Percentiles rank a stretch among this genome's conserved stretches.
phyloP scores from a whole-genome alignment of 2,113 vertebrate genomes.

The Gyps fulvus region DNA sequence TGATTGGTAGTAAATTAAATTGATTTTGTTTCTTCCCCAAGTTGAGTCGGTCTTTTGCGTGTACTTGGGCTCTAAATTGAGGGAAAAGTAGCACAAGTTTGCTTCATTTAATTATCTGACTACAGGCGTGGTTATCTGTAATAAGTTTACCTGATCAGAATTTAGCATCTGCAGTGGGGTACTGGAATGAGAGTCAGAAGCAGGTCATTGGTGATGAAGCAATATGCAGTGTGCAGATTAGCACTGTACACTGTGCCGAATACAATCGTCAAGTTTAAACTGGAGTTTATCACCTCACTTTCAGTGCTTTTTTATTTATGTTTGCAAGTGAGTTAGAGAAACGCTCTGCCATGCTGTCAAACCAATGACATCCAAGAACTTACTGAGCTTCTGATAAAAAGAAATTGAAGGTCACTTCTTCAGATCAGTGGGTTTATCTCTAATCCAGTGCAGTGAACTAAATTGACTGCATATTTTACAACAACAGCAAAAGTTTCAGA shows the following conservation, averaged over 20 bases:
- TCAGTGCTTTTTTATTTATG: neutral
- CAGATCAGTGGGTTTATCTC: constrained; percentile 44
- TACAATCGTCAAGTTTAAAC: neutral
- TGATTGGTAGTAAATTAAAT: too few species aligned
- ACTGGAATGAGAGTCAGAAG: neutral
- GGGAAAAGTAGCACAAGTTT: neutral
- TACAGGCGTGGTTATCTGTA: neutral
- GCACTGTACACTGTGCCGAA: neutral
- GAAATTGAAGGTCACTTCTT: constrained; percentile 48
- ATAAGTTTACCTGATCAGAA: neutral
- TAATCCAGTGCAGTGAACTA: constrained; percentile 13
- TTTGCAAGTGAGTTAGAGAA: neutral
- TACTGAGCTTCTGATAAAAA: constrained; percentile 12
- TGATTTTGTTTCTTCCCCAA: too few species aligned
- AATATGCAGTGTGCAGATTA: neutral
- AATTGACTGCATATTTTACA: constrained; percentile 31
- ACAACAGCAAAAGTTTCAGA: neutral
- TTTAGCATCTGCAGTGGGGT: neutral
- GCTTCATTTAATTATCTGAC: neutral
- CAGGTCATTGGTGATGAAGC: neutral
- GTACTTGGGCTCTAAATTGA: neutral
- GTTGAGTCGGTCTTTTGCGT: too few species aligned
- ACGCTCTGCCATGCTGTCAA: neutral
- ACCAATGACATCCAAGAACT: neutral
- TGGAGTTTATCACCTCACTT: neutral